A percentile compares a stretch with the other conserved stretches of the same genome.
Evolutionary conservation across 2,888 invertebrate species (phyloP).

Genomic region (Agrotis segetum): DNA sequence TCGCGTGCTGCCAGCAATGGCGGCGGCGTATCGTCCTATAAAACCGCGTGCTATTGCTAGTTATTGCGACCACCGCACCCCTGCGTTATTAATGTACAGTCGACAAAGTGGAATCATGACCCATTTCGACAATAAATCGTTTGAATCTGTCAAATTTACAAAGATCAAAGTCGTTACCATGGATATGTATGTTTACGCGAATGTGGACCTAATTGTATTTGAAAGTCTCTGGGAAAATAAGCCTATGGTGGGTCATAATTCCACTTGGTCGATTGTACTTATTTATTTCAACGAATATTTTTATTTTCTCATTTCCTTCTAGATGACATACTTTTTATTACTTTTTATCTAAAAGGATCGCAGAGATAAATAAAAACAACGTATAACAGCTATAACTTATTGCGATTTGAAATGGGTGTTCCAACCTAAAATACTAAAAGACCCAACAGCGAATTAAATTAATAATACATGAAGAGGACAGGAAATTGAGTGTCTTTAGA

Average conservation of each 20-base stretch:
- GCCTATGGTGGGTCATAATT: no score
- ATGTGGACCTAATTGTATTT: no score
- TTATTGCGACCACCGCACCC: constrained; percentile 2
- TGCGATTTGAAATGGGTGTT: neutral
- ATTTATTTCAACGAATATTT: constrained; percentile 3
- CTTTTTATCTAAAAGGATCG: neutral
- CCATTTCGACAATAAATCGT: no score
- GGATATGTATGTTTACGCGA: no score
- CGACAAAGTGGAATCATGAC: no score
- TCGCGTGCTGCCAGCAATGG: constrained; percentile 24
- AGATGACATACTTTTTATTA: neutral
- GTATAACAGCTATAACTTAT: neutral
- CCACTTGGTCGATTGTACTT: no score
- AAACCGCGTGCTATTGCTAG: constrained; percentile 11
- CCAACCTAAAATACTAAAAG: neutral
- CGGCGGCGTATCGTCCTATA: neutral
- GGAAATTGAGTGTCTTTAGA: neutral
- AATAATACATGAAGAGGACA: neutral
- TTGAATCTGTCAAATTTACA: no score
- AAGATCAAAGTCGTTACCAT: no score
- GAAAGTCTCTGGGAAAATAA: no score
- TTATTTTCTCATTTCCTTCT: constrained; percentile 26
- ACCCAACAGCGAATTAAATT: neutral
- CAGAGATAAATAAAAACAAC: no score
- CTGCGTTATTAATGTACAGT: constrained; percentile 9